Conservation (phyloP, 2,113 vertebrate genomes). For the Calonectris borealis region DNA sequence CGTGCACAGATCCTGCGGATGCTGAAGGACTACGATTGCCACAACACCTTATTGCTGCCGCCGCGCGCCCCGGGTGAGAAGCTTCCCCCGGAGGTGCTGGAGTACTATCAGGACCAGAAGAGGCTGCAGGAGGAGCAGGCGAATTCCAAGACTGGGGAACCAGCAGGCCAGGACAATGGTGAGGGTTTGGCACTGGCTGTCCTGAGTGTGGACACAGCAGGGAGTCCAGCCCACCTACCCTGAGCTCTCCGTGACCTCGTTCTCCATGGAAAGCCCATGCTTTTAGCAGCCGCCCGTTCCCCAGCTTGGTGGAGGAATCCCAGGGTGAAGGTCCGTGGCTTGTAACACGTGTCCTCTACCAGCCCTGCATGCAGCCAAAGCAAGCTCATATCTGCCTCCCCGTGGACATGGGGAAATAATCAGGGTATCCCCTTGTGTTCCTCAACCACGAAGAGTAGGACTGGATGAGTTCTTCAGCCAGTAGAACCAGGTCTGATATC, state of each 20-base stretch:
- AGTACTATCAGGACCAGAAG: constrained; percentile 75
- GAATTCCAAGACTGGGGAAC: neutral
- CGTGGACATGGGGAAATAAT: neutral
- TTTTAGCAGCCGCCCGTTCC: neutral
- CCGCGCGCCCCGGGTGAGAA: constrained; percentile 77
- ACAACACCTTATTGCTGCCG: constrained; percentile 81
- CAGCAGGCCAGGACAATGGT: neutral
- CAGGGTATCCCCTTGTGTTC: neutral
- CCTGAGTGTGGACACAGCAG: neutral
- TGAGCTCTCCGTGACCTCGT: neutral
- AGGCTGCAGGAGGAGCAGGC: constrained; percentile 61
- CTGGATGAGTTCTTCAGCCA: neutral
- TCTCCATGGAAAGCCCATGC: neutral
- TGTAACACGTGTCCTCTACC: neutral
- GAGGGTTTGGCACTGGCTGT: neutral
- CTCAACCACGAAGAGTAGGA: neutral
- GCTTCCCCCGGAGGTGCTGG: constrained; percentile 83
- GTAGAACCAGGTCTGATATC: neutral
- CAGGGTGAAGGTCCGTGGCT: neutral
- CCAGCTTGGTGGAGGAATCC: neutral
- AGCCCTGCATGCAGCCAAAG: neutral
- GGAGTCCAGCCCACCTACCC: neutral
- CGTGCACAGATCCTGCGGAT: constrained; percentile 73
- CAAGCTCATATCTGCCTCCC: neutral
- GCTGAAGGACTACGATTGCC: constrained; percentile 77